Conservation (phyloP, 2,113 vertebrate species). For the human region DNA sequence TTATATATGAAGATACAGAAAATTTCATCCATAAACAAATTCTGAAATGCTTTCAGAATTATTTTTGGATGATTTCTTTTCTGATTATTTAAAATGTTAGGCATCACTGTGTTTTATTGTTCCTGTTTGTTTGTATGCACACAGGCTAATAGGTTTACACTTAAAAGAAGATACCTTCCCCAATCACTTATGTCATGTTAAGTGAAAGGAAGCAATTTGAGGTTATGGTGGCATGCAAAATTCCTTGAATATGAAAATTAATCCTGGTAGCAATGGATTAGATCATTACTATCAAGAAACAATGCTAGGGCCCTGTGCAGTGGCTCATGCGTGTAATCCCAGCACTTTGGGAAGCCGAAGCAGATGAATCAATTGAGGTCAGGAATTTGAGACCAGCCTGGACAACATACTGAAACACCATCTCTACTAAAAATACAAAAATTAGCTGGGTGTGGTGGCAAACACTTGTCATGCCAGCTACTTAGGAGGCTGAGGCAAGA, state of each 20-base stretch:
- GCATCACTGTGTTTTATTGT: neutral
- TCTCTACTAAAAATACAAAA: no score
- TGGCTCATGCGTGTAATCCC: no score
- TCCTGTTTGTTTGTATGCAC: neutral
- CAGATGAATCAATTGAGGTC: neutral
- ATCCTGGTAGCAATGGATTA: neutral
- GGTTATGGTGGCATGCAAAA: neutral
- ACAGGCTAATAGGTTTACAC: neutral
- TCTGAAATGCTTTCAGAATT: neutral
- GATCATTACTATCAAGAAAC: neutral
- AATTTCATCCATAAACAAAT: neutral
- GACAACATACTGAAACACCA: no score
- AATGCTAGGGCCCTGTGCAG: neutral
- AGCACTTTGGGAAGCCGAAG: no score
- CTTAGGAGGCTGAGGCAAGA: no score
- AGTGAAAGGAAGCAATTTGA: neutral
- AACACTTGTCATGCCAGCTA: no score
- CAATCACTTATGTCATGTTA: neutral
- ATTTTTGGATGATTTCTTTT: neutral
- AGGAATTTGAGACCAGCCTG: no score
- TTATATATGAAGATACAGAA: neutral
- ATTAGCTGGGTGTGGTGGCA: no score
- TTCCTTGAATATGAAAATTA: neutral
- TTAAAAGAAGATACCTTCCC: neutral
- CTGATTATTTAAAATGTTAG: neutral